These are phyloP conservation scores for Xanthostigma xanthostigma DNA, from an alignment of 2,888 invertebrate genomes.

Conservation along the genomic window DNA sequence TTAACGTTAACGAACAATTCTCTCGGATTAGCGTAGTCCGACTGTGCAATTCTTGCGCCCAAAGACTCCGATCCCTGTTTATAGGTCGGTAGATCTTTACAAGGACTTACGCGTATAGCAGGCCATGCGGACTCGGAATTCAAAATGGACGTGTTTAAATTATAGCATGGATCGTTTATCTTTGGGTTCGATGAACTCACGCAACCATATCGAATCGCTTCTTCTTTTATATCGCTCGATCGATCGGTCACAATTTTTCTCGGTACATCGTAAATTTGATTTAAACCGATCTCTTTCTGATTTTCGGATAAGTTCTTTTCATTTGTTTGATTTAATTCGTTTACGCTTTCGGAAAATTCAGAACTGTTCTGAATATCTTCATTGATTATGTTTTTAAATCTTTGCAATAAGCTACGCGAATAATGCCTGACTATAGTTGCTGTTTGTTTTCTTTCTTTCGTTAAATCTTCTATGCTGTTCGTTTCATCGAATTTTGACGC, in stretches of 20 bases:
- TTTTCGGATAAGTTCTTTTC: conserved; percentile 19
- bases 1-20: conserved; percentile 40
- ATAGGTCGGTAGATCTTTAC: conserved; percentile 39
- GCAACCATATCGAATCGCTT: conserved; percentile 22
- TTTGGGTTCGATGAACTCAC: no score
- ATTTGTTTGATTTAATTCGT: conserved; percentile 27
- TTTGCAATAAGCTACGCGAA: conserved; percentile 33
- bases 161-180: no score
- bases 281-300: conserved; percentile 28
- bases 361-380: conserved; percentile 22
- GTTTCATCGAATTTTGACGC: conserved; percentile 26
- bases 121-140: no score
- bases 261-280: conserved; percentile 21
- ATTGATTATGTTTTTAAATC: conserved; percentile 35
- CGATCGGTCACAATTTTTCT: conserved; percentile 18
- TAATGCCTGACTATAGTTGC: conserved; percentile 33
- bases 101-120: no score
- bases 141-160: no score
- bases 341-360: conserved; percentile 13
- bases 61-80: conserved; percentile 69
- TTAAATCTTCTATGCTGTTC: conserved; percentile 28
- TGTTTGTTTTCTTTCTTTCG: conserved; percentile 27
- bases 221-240: conserved; percentile 24
- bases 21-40: conserved; percentile 73
- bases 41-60: conserved; percentile 76